A percentile compares a stretch with the other conserved stretches of the same genome.
Conservation (phyloP, 2,888 invertebrate species). For the Leptinotarsa tumamoca region DNA sequence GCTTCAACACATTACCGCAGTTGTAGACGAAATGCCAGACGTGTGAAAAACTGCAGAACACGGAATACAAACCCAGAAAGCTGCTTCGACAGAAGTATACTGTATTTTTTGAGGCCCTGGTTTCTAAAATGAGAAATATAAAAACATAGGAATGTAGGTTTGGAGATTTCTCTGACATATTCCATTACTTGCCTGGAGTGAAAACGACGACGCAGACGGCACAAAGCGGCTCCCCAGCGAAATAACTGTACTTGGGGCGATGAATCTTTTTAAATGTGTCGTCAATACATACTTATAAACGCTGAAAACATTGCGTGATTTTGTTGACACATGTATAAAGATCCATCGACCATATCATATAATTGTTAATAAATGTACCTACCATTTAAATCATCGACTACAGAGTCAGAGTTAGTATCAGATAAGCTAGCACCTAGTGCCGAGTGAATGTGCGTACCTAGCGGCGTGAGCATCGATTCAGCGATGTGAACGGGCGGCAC, state of each 20-base stretch:
- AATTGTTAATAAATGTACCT: not conserved
- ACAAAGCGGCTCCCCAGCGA: too few species aligned
- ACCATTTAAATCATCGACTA: slow-evolving; percentile 7
- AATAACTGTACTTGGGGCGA: too few species aligned
- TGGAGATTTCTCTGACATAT: not conserved
- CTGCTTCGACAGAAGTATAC: too few species aligned
- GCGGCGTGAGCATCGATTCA: slow-evolving; percentile 81
- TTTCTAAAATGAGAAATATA: too few species aligned
- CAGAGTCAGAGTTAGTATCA: slow-evolving; percentile 25
- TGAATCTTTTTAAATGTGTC: too few species aligned
- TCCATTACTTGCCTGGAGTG: not conserved
- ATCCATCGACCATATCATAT: not conserved
- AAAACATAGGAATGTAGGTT: too few species aligned
- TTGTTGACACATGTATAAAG: not conserved
- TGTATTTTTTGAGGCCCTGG: not conserved
- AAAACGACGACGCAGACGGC: not conserved
- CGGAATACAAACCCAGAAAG: too few species aligned
- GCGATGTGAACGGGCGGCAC: slow-evolving; percentile 80
- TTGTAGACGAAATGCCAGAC: too few species aligned
- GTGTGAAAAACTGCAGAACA: too few species aligned
- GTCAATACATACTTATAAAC: too few species aligned
- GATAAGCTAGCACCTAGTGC: slow-evolving; percentile 30
- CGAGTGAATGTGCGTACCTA: slow-evolving; percentile 69
- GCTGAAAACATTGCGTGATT: too few species aligned
- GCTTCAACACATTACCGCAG: too few species aligned